These are phyloP conservation scores for Lepidochrysops patricia DNA, from an alignment of 2,888 invertebrate species.

Conservation along the genomic window DNA sequence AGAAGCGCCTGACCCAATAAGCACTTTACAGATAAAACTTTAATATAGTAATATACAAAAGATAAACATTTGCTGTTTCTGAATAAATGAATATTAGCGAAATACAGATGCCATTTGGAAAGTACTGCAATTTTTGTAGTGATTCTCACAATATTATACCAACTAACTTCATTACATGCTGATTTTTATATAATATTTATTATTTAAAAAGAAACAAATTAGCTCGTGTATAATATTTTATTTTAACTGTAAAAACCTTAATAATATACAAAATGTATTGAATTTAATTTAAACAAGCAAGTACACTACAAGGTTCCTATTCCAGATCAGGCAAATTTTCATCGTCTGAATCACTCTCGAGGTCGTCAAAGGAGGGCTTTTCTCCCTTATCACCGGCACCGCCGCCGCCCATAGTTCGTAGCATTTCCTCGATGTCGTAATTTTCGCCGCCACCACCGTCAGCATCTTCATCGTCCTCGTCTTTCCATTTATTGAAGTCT, in stretches of 20 bases:
- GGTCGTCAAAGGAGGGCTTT: slow-evolving; percentile 83
- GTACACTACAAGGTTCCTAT: slow-evolving; percentile 54
- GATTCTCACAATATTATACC: background rate
- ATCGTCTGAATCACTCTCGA: slow-evolving; percentile 87
- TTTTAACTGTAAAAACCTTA: slow-evolving; percentile 71
- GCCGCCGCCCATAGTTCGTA: slow-evolving; percentile 80
- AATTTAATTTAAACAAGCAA: slow-evolving; percentile 43
- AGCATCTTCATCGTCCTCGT: slow-evolving; percentile 95
- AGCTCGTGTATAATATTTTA: slow-evolving; percentile 40
- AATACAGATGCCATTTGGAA: too few relatives aligned
- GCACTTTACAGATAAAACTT: too few relatives aligned
- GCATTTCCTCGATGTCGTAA: slow-evolving; percentile 81
- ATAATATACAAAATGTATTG: slow-evolving; percentile 62
- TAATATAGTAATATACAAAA: too few relatives aligned
- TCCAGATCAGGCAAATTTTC: slow-evolving; percentile 85
- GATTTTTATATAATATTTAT: background rate
- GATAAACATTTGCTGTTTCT: too few relatives aligned
- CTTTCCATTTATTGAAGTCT: slow-evolving; percentile 98
- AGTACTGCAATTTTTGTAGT: background rate
- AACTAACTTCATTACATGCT: background rate
- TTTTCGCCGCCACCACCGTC: slow-evolving; percentile 71
- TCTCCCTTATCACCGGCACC: slow-evolving; percentile 62
- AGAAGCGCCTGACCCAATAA: too few relatives aligned
- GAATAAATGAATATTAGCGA: too few relatives aligned
- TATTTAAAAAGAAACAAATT: slow-evolving; percentile 18